Evolutionary conservation across 1,140 invertebrate genomes (phyloP), one percentile per base, ranked within the genome.

Genomic region (Hyles vespertilio): DNA sequence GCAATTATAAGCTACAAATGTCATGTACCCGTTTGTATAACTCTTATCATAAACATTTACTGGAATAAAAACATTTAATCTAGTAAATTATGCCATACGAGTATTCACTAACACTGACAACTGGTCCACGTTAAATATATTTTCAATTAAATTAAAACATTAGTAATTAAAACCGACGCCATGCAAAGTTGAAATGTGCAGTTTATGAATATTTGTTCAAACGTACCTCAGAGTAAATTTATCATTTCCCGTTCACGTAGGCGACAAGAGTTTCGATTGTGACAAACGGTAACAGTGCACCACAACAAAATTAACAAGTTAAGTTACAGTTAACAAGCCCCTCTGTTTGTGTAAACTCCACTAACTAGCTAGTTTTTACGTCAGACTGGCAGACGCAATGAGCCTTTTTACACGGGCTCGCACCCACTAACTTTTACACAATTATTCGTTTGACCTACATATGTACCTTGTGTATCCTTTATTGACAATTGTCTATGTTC

Each of bases 311-410:
- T 86, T 82, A 86, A 81, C 81, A 81, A 86, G 78, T 69, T 70
- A 70, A 74, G 65, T 85, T 82, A 82, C 79, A 79, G 81, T 85
- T 85, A 86, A 84, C 83, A 81, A 84, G 77, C 79, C 62, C 57
- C 70, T 68, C 63, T 82, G 79, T 84, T 81, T 77, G 77, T 81
- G 78, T 86, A 84, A 84, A 85, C 77, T 85, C 68, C 68, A 54
- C 77, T 85, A 84, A 86, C 83, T 80, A 86, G 72, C 79, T 79
- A 71, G 76, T 86, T 86, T 83, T 85, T 83, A 79, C 72, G 67
- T 77, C 62, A 77, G 65, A 62, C 59, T 67, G 67, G 60, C 75
- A 69, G 74, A 75, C 61, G 62, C 65, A 62, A 61, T 67, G 69
- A 63, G 58, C 61, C 64, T 67, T 62, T 22, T 62, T 68, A 67